Evolutionary conservation across 2,113 vertebrate species (phyloP).

Genomic region (Aphelocoma coerulescens): DNA sequence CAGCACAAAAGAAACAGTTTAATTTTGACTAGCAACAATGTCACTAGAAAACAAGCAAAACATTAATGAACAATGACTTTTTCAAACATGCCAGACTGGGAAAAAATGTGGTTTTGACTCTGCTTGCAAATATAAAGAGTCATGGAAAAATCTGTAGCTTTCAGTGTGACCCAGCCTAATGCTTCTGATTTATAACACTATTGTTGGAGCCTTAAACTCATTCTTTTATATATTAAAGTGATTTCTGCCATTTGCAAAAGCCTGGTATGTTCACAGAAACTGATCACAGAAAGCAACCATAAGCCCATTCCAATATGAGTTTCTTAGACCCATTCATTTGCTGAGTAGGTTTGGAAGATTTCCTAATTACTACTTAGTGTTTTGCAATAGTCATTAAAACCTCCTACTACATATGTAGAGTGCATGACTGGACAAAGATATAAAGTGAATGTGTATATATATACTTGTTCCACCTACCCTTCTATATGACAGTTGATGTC

Average conservation of each 20-base stretch:
- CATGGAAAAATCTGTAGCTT: background rate
- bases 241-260: background rate
- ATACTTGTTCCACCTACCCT: background rate
- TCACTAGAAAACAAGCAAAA: background rate
- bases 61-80: background rate
- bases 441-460: background rate
- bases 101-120: background rate
- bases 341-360: constrained; percentile 36
- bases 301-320: background rate
- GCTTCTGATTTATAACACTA: background rate
- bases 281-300: background rate
- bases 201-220: background rate
- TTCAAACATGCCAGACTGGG: background rate
- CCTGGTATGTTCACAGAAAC: background rate
- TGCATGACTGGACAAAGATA: background rate
- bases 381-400: constrained; percentile 52
- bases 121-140: background rate
- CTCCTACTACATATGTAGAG: background rate
- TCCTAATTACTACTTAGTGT: constrained; percentile 54
- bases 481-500: background rate
- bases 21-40: background rate
- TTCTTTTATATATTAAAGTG: background rate
- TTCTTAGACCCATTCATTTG: constrained; percentile 28
- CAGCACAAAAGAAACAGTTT: background rate
- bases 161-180: background rate